phyloP scores from a whole-genome alignment of 2,797 vertebrate genomes.

The Leucoraja ocellata region DNA sequence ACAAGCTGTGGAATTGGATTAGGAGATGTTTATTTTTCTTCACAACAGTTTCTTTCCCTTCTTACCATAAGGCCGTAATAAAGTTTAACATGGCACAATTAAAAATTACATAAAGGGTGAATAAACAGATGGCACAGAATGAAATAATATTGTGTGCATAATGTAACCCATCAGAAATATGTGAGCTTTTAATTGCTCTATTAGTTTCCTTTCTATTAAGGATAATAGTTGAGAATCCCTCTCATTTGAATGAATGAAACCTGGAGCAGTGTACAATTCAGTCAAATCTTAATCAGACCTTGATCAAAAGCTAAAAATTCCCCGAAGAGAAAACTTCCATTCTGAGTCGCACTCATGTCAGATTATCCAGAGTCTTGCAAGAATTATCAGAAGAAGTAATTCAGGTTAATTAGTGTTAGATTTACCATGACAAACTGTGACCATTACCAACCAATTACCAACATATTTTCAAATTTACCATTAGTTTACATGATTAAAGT shows the following conservation, averaged over 20 bases:
- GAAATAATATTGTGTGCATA: background rate
- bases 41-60: background rate
- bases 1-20: background rate
- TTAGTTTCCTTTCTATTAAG: slow-evolving; percentile 13
- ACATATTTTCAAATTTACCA: slow-evolving; percentile 8
- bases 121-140: slow-evolving; percentile 11
- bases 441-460: slow-evolving; percentile 34
- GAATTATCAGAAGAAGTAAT: background rate
- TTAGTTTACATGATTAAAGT: background rate
- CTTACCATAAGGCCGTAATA: background rate
- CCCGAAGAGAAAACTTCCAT: background rate
- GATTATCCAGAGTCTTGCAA: background rate
- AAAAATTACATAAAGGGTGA: background rate
- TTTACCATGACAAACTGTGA: slow-evolving; percentile 14
- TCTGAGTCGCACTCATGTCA: background rate
- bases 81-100: background rate
- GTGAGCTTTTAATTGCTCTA: slow-evolving; percentile 31
- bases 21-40: background rate
- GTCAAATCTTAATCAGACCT: background rate
- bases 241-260: background rate
- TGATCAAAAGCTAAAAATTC: background rate
- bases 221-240: background rate
- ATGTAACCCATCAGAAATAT: slow-evolving; percentile 3
- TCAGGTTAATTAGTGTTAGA: slow-evolving; percentile 29
- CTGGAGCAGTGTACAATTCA: background rate